These are phyloP conservation scores for Cotesia chilonis DNA, from an alignment of 1,140 invertebrate genomes.

Conservation along the genomic window DNA sequence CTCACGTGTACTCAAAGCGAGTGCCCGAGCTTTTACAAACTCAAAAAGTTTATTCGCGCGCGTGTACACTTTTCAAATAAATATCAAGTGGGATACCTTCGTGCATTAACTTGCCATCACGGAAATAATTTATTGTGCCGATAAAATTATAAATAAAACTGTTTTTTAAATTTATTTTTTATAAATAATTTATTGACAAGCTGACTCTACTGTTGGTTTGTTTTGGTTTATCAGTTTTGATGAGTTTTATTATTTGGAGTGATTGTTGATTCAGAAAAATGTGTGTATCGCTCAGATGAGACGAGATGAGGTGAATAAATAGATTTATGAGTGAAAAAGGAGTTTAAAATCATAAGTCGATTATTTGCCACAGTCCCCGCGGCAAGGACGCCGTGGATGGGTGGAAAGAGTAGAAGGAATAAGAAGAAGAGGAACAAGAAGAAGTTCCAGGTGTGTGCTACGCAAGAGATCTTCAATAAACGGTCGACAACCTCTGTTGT, in stretches of 20 bases:
- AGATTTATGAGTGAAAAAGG: not conserved
- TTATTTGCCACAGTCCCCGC: slow-evolving; percentile 38
- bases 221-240: no score
- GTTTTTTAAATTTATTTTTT: not conserved
- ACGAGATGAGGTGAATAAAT: not conserved
- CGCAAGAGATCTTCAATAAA: not conserved
- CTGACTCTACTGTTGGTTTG: slow-evolving; percentile 2
- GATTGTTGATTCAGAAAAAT: not conserved
- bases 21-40: slow-evolving; percentile 38
- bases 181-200: not conserved
- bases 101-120: not conserved
- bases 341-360: slow-evolving; percentile 1
- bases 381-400: slow-evolving; percentile 38
- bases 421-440: slow-evolving; percentile 16
- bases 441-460: slow-evolving; percentile 22
- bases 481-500: slow-evolving; percentile 1
- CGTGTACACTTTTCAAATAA: slow-evolving; percentile 3
- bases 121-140: not conserved
- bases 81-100: not conserved
- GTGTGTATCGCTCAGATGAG: not conserved
- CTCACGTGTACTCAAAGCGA: slow-evolving; percentile 55
- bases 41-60: slow-evolving; percentile 21
- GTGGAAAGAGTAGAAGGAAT: slow-evolving; percentile 28
- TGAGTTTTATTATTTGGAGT: no score
- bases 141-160: not conserved